Conservation (phyloP, 2,797 vertebrate genomes). For the Iguana delicatissima region DNA sequence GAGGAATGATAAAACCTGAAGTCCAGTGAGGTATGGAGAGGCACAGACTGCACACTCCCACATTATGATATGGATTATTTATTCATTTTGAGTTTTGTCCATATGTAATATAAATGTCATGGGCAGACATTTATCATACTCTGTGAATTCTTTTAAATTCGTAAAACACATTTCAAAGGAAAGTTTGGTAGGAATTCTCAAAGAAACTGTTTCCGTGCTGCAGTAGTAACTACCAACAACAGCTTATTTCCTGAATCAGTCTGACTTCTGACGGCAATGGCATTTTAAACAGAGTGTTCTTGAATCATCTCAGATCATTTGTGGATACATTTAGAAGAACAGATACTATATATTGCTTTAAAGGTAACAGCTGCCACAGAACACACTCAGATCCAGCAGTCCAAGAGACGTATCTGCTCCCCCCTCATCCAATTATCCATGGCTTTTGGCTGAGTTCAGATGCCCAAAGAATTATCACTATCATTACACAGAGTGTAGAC, state of each 20-base stretch:
- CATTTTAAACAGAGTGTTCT: neutral
- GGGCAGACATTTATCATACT: neutral
- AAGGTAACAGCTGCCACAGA: neutral
- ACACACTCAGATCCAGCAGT: neutral
- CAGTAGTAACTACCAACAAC: neutral
- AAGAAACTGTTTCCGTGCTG: neutral
- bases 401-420: neutral
- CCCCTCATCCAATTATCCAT: neutral
- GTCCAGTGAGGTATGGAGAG: too few species aligned
- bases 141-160: neutral
- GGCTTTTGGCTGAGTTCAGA: neutral
- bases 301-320: neutral
- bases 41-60: too few species aligned
- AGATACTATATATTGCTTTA: neutral
- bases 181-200: neutral
- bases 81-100: neutral
- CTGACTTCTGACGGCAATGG: neutral
- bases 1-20: too few species aligned
- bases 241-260: neutral
- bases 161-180: neutral
- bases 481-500: neutral
- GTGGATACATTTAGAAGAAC: neutral
- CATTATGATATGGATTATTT: neutral
- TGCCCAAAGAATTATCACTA: neutral
- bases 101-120: neutral